Conservation (phyloP, 2,113 vertebrate genomes). For the Cinclus cinclus region DNA sequence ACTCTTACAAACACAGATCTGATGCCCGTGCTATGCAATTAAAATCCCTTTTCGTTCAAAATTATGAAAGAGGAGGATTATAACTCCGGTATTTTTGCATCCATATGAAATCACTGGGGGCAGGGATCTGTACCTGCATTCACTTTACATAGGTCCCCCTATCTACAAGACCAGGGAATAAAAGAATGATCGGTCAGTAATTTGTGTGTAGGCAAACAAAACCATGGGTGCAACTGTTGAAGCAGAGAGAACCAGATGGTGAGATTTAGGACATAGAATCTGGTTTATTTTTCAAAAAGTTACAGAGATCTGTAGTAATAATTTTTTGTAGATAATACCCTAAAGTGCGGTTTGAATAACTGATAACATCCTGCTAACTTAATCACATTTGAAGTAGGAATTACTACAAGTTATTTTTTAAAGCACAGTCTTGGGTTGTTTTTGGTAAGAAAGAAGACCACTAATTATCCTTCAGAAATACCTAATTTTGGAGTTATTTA, state of each 20-base stretch:
- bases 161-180: conserved; percentile 21
- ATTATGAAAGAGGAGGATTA: background rate
- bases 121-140: background rate
- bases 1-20: background rate
- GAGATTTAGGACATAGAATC: background rate
- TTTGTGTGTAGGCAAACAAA: background rate
- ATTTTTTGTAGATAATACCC: background rate
- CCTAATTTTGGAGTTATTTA: conserved; percentile 59
- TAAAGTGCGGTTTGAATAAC: background rate
- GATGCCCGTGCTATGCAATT: background rate
- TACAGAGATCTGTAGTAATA: accelerated
- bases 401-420: conserved; percentile 36
- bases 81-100: background rate
- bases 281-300: background rate
- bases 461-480: conserved; percentile 59
- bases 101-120: background rate
- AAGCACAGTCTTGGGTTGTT: background rate
- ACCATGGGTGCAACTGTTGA: background rate
- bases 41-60: background rate
- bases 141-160: conserved; percentile 9
- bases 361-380: background rate
- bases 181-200: background rate
- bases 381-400: background rate
- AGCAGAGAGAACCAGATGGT: background rate
- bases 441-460: conserved; percentile 45